Percentiles rank a stretch among this genome's conserved stretches.
These are phyloP conservation scores for Lamproptera curius DNA, from an alignment of 2,888 invertebrate species.

Conservation along the genomic window DNA sequence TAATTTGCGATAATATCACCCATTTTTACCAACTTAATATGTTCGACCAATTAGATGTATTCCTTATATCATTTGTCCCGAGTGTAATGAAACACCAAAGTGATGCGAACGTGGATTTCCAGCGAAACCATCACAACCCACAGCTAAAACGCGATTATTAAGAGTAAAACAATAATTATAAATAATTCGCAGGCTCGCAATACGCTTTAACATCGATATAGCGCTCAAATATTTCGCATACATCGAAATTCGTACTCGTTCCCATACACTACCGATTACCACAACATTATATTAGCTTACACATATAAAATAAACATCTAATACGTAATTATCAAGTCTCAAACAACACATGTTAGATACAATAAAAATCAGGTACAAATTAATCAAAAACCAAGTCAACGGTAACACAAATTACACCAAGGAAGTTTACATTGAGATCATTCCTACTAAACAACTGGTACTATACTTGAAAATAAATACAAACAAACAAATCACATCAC, in stretches of 20 bases:
- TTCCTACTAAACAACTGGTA: conserved; percentile 16
- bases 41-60: too few species aligned
- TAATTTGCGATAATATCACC: too few species aligned
- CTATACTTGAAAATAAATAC: conserved; percentile 1
- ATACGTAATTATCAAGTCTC: conserved; percentile 66
- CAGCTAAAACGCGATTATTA: conserved; percentile 30
- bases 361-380: conserved; percentile 78
- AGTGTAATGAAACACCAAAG: conserved; percentile 7
- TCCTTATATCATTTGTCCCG: too few species aligned
- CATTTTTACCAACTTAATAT: too few species aligned
- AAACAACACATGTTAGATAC: conserved; percentile 52
- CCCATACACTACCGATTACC: conserved; percentile 51
- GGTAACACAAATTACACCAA: conserved; percentile 66
- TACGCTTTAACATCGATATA: conserved; percentile 72
- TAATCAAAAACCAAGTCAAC: conserved; percentile 68
- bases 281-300: conserved; percentile 44
- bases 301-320: conserved; percentile 61
- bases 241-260: conserved; percentile 63
- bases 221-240: conserved; percentile 48
- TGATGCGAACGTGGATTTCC: neutral
- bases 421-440: conserved; percentile 70
- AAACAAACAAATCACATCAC: conserved; percentile 7
- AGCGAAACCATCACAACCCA: neutral
- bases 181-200: conserved; percentile 69
- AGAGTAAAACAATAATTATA: conserved; percentile 48